Conservation (phyloP, 92 coral and sea anemone species). For the Meandrina meandrites region DNA sequence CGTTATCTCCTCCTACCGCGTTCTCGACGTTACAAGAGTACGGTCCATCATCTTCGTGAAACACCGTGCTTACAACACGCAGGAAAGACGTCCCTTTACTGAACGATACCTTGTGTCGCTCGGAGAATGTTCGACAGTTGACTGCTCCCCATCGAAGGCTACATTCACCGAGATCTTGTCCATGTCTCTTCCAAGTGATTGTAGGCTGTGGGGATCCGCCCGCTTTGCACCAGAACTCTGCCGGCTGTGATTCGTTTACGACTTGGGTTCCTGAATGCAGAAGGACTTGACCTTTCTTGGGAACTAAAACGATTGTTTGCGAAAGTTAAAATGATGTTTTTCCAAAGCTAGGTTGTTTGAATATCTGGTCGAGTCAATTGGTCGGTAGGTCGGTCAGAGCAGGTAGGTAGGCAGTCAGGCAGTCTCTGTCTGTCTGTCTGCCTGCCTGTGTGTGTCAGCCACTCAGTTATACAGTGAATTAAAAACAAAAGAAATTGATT, state of each 20-base stretch:
- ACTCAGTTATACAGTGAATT: background rate
- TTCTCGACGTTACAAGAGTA: conserved; percentile 55
- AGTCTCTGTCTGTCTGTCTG: background rate
- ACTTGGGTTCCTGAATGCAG: conserved; percentile 20
- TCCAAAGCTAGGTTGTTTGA: background rate
- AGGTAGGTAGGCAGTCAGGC: background rate
- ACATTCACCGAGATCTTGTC: conserved; percentile 38
- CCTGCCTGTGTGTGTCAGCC: background rate
- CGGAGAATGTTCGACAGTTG: conserved; percentile 26
- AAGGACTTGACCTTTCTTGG: conserved; percentile 4
- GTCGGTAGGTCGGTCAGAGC: background rate
- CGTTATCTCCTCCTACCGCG: conserved; percentile 39
- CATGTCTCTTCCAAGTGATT: conserved; percentile 47
- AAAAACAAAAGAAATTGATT: background rate
- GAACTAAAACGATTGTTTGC: background rate
- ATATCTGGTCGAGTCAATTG: background rate
- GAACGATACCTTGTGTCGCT: conserved; percentile 20
- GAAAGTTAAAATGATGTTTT: background rate
- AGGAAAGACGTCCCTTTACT: conserved; percentile 27
- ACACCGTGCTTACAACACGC: conserved; percentile 18
- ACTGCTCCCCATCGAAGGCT: conserved; percentile 34
- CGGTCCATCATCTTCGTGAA: conserved; percentile 25
- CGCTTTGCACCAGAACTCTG: conserved; percentile 26
- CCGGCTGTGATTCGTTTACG: conserved; percentile 35
- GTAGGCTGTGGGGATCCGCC: conserved; percentile 55